phyloP scores from a whole-genome alignment of 2,888 invertebrate species.

The Amiota mariae region DNA sequence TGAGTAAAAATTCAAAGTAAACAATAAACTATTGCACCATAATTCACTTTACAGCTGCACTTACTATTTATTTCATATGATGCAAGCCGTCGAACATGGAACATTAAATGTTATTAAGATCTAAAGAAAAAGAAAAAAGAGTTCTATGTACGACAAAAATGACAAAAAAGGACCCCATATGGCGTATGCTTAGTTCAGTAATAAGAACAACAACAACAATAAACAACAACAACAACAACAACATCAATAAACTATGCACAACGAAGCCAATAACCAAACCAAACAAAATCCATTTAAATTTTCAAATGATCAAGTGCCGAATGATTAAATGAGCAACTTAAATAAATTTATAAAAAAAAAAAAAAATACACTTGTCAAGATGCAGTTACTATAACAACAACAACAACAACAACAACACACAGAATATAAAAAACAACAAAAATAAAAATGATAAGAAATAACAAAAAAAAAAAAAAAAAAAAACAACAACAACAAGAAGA shows the following conservation, averaged over 20 bases:
- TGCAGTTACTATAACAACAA: constrained; percentile 14
- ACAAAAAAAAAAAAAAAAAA: too few relatives aligned
- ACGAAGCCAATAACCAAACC: too few relatives aligned
- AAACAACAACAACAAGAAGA: neutral
- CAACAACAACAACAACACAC: constrained; percentile 23
- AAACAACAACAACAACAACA: constrained; percentile 3
- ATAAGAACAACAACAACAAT: neutral
- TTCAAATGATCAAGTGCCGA: constrained; percentile 39
- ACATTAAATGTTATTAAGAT: constrained; percentile 5
- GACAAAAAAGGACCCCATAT: constrained; percentile 55
- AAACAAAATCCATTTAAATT: constrained; percentile 5
- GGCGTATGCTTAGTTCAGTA: constrained; percentile 42
- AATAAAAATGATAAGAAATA: neutral
- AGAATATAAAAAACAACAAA: neutral
- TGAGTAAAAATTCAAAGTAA: neutral
- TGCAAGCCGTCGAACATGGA: neutral
- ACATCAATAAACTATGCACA: neutral
- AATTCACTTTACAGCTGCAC: constrained; percentile 13
- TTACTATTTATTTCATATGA: neutral
- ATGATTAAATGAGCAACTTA: constrained; percentile 47
- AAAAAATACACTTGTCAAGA: constrained; percentile 46
- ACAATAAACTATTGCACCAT: neutral
- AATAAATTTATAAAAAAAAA: constrained; percentile 44
- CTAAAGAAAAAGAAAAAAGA: neutral
- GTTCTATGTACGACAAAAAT: neutral